phyloP scores from a whole-genome alignment of 2,888 invertebrate genomes.

The Lymantria monacha region DNA sequence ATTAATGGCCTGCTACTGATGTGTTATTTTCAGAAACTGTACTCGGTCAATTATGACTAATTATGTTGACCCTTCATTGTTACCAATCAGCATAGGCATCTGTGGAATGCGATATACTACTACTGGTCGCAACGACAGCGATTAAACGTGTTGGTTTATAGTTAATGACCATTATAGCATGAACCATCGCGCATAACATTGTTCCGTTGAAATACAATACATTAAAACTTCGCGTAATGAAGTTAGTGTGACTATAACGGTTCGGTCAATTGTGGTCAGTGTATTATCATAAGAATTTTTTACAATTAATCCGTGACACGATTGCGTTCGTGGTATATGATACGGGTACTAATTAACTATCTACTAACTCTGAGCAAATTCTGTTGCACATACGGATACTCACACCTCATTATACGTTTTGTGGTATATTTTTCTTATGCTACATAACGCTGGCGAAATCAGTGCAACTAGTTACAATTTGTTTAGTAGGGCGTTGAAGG shows the following conservation, averaged over 20 bases:
- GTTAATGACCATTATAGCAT: slow-evolving; percentile 34
- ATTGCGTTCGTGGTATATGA: slow-evolving; percentile 43
- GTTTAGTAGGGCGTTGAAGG: no score
- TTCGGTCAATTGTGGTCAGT: slow-evolving; percentile 24
- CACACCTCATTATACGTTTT: background rate
- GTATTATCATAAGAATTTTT: slow-evolving; percentile 41
- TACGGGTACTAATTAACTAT: slow-evolving; percentile 23
- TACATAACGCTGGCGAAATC: background rate
- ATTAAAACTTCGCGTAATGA: slow-evolving; percentile 21
- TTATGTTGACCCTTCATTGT: slow-evolving; percentile 56
- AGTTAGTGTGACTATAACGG: slow-evolving; percentile 14
- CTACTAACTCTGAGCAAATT: background rate
- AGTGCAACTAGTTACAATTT: background rate
- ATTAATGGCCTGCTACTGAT: slow-evolving; percentile 22
- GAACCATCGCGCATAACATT: slow-evolving; percentile 23
- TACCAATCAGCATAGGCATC: slow-evolving; percentile 52
- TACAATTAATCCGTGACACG: slow-evolving; percentile 49
- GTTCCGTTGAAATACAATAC: slow-evolving; percentile 11
- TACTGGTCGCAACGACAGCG: slow-evolving; percentile 34
- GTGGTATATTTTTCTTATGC: background rate
- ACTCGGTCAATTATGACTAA: slow-evolving; percentile 39
- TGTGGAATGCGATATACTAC: slow-evolving; percentile 50
- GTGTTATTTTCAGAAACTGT: slow-evolving; percentile 17
- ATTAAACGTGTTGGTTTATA: slow-evolving; percentile 41
- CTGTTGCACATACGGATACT: slow-evolving; percentile 3